Evolutionary conservation across 2,888 invertebrate species (phyloP), one percentile per base, ranked within the genome.

Genomic region (Pomacea canaliculata): DNA sequence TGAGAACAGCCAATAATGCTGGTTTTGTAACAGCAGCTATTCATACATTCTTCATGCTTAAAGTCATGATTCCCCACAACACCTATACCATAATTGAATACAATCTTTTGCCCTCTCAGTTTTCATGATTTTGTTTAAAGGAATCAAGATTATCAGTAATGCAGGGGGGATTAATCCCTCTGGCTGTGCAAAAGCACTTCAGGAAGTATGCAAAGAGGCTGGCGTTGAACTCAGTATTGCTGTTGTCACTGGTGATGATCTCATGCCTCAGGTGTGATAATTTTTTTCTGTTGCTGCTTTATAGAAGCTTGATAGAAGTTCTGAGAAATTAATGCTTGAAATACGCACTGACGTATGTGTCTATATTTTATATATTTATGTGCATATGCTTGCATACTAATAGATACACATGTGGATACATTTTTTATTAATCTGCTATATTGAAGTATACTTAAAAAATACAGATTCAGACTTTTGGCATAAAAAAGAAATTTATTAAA

Each of bases 121-220:
- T 63, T 63, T 27, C 63, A 63, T 63, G 12, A 60, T 60, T 65
- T 4, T 71, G 8, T 66, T 70, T 49, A 23, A 23, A 92, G 92
- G 92, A 59, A 89, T 92, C 18, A 87, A 89, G 65, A 90, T 92
- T 18, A 86, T 92, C 18, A 91, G 91, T 74, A 92, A 92, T 89
- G 92, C 92, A 73, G 92, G 92, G 19, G 92, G 92, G 51, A 91
- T 92, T 59, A 92, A 92, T 80, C 92, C 92, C 19, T 80, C 82
- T n/a, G 86, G 89, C 0, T 92, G 92, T 88, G 92, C 91, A 76
- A 87, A 85, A 56, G 91, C 91, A 7, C 78, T 92, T 37, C 80
- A 84, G 66, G 80, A 87, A 65, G 86, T 88, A 23, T 90, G 91
- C 51, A 82, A 85, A 46, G 88, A 90, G 73, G 84, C 87, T 68